Evolutionary conservation across 2,888 invertebrate species (phyloP).

Genomic region (Acronicta psi): DNA sequence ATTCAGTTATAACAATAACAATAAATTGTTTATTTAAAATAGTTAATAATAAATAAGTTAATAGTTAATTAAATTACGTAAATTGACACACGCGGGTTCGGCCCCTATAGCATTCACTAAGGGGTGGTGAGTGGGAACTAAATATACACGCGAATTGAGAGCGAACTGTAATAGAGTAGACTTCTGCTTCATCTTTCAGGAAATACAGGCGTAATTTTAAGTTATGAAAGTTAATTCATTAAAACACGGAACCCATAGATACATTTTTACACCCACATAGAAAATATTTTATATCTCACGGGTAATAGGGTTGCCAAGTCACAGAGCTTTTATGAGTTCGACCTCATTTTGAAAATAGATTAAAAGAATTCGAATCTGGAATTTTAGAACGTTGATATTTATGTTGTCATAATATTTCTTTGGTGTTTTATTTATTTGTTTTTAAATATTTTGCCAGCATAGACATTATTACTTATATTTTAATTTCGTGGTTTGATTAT

Average conservation of each 20-base stretch:
- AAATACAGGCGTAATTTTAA: too few relatives aligned
- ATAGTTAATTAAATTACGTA: slow-evolving; percentile 32
- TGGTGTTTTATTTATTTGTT: slow-evolving; percentile 12
- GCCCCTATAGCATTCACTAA: slow-evolving; percentile 25
- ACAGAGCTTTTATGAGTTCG: slow-evolving; percentile 37
- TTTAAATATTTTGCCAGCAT: slow-evolving; percentile 3
- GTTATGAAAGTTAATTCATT: not conserved
- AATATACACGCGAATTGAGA: too few relatives aligned
- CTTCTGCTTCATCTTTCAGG: too few relatives aligned
- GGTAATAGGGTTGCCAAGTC: slow-evolving; percentile 47
- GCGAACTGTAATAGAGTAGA: slow-evolving; percentile 8
- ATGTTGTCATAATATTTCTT: slow-evolving; percentile 30
- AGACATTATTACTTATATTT: slow-evolving; percentile 19
- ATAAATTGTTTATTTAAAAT: too few relatives aligned
- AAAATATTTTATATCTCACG: slow-evolving; percentile 27
- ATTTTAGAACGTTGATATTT: slow-evolving; percentile 17
- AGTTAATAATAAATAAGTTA: too few relatives aligned
- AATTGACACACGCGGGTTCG: slow-evolving; percentile 19
- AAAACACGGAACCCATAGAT: too few relatives aligned
- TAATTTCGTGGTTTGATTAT: not conserved
- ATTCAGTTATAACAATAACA: too few relatives aligned
- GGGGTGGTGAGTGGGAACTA: too few relatives aligned
- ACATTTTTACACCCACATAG: slow-evolving; percentile 39
- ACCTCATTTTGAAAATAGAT: slow-evolving; percentile 44
- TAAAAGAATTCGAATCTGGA: slow-evolving; percentile 11